Evolutionary conservation across 37 sponge, comb jelly and placozoan genomes (phyloP), one percentile per base, ranked within the genome.

Genomic region (Cliona cf. orientalis): DNA sequence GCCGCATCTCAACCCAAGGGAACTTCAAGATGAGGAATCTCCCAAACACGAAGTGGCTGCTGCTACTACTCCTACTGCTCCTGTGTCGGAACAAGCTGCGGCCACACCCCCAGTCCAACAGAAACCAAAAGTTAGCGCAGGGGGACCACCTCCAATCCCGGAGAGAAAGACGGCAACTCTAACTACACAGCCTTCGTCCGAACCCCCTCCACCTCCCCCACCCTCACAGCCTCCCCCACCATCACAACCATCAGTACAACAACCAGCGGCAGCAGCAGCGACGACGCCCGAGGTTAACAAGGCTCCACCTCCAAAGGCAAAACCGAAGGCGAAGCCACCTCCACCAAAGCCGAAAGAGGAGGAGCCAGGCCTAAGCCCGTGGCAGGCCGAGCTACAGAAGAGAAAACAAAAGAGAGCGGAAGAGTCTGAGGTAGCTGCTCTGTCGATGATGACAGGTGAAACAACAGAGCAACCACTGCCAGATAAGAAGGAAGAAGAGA

Each of bases 361-460:
- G 12, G 75, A 82, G 25, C 42, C 46, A 26, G 72, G 62, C 0
- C 71, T 59, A 2, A 49, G 59, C 0, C 59, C 76, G 32, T 87
- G 88, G 88, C 88, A 87, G 63, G 75, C 25, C 4, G 88, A 87
- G 66, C 42, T 87, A 22, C 42, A 42, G 12, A 64, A 61, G 21
- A 43, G 74, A 42, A 87, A 73, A 5, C 46, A 73, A 14, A 62
- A 73, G 56, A 22, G 57, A 22, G 74, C 11, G 2, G 25, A 55
- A 53, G 74, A 53, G 35, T 49, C 45, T 1, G 57, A 55, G 33
- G 56, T 19, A 5, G 9, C 1, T 26, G 74, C 46, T 5, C 14
- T 37, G 9, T 49, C 55, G 14, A 49, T 49, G 55, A 49, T 49
- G 55, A 21, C 14, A 25, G 49, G 65, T 46, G 46, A 44, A 3